phyloP scores from a whole-genome alignment of 2,888 invertebrate species.

The Polyploca ridens region DNA sequence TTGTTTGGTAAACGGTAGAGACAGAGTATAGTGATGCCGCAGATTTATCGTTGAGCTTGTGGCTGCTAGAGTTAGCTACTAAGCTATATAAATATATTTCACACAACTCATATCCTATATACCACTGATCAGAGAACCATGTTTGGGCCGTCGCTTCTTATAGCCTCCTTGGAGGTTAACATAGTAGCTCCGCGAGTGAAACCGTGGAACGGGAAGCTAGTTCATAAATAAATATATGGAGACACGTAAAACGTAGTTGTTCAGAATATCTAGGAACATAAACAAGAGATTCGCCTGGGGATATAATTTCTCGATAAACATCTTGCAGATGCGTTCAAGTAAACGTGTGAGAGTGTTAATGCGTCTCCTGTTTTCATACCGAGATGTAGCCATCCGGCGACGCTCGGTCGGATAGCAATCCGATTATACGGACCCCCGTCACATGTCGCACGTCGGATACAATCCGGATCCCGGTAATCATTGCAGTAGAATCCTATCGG shows the following conservation, averaged over 20 bases:
- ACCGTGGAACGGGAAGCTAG: no score
- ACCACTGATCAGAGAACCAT: no score
- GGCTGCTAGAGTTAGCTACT: no score
- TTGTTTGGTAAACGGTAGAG: no score
- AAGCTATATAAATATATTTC: no score
- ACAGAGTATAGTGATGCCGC: no score
- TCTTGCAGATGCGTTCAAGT: not conserved
- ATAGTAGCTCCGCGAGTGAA: no score
- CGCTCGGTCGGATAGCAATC: slow-evolving; percentile 41
- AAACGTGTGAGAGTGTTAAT: slow-evolving; percentile 8
- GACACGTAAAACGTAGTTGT: not conserved
- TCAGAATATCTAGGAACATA: not conserved
- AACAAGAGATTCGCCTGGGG: not conserved
- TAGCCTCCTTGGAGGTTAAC: no score
- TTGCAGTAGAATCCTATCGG: slow-evolving; percentile 42
- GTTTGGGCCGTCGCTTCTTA: no score
- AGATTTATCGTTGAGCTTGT: no score
- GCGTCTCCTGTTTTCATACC: slow-evolving; percentile 22
- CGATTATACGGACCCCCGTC: slow-evolving; percentile 55
- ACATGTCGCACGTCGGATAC: slow-evolving; percentile 30
- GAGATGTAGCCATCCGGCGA: slow-evolving; percentile 25
- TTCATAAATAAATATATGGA: no score
- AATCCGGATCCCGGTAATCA: slow-evolving; percentile 51
- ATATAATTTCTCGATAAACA: not conserved
- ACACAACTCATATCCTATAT: no score